Evolutionary conservation across 2,113 vertebrate genomes (phyloP).

Genomic region (Nothoprocta perdicaria): DNA sequence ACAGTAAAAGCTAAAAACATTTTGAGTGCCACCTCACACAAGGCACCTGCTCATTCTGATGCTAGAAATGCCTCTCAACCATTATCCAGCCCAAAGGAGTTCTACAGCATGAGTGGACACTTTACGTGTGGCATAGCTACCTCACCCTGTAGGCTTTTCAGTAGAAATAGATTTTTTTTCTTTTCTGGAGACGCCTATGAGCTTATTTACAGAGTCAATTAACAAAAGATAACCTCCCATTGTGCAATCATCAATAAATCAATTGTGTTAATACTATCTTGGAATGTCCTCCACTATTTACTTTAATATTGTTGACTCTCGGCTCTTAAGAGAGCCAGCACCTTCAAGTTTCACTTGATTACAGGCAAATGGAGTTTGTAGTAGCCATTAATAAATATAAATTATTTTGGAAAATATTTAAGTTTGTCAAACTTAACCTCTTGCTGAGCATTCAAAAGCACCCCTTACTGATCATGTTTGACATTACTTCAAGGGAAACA

Average conservation of each 20-base stretch:
- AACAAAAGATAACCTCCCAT: slow-evolving; percentile 86
- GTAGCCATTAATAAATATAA: slow-evolving; percentile 67
- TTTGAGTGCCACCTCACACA: background rate
- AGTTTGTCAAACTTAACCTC: slow-evolving; percentile 56
- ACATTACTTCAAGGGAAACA: slow-evolving; percentile 20
- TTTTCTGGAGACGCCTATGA: slow-evolving; percentile 18
- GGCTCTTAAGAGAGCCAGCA: slow-evolving; percentile 73
- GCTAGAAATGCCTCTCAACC: background rate
- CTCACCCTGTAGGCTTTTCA: slow-evolving; percentile 27
- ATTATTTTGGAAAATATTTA: slow-evolving; percentile 71
- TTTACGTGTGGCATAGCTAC: slow-evolving; percentile 4
- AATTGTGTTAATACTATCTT: slow-evolving; percentile 84
- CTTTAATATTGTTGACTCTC: slow-evolving; percentile 82
- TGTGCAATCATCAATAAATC: slow-evolving; percentile 88
- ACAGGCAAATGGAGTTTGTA: slow-evolving; percentile 74
- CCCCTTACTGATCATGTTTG: background rate
- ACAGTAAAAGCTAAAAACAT: background rate
- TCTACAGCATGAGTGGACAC: background rate
- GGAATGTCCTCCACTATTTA: slow-evolving; percentile 83
- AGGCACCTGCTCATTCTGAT: background rate
- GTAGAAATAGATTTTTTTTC: slow-evolving; percentile 35
- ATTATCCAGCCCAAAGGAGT: background rate
- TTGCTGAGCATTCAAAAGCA: background rate
- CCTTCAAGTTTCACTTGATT: slow-evolving; percentile 66
- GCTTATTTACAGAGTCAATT: slow-evolving; percentile 86